A percentile compares a stretch with the other conserved stretches of the same genome.
Evolutionary conservation across 1,140 invertebrate genomes (phyloP).

Genomic region (Papilio dardanus): DNA sequence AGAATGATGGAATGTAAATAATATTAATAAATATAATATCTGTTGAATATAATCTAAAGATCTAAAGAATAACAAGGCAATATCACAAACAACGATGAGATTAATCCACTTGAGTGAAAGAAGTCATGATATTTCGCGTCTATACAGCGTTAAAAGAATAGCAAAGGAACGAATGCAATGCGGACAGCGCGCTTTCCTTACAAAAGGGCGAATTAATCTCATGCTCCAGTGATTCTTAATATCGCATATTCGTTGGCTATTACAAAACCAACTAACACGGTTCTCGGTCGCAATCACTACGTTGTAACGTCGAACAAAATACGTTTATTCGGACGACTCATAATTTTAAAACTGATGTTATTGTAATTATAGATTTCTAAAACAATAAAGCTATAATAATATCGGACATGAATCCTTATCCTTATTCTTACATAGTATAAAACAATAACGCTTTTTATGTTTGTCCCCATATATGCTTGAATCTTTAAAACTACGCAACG

Average conservation of each 20-base stretch:
- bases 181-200: not conserved
- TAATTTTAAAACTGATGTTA: no score
- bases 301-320: not conserved
- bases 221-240: constrained; percentile 7
- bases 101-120: not conserved
- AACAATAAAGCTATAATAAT: no score
- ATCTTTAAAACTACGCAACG: no score
- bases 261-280: constrained; percentile 1
- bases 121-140: not conserved
- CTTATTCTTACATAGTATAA: no score
- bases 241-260: not conserved
- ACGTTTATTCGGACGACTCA: no score
- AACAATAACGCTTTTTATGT: no score
- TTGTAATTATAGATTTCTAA: no score
- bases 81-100: not conserved
- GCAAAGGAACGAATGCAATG: not conserved
- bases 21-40: no score
- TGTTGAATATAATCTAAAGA: no score
- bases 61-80: not conserved
- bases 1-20: not conserved
- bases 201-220: constrained; percentile 21
- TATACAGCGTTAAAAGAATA: not conserved
- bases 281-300: not conserved
- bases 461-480: no score
- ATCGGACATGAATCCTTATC: no score